Evolutionary conservation across 2,888 invertebrate genomes (phyloP).

Genomic region (Polymixis lichenea): DNA sequence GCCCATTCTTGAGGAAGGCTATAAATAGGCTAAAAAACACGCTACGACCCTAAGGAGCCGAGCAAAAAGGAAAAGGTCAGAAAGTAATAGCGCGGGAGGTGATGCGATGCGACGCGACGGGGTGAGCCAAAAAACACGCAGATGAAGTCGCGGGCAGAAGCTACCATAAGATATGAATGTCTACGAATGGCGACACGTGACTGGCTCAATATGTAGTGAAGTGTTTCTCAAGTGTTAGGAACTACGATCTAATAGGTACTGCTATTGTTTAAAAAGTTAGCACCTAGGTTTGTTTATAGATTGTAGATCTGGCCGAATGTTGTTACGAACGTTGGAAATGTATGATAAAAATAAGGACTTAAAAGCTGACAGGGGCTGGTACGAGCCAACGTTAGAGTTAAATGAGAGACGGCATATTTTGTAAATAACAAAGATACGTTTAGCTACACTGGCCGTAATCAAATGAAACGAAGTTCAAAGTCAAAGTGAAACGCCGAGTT

Average conservation of each 20-base stretch:
- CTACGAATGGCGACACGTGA: not conserved
- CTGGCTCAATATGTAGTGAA: not conserved
- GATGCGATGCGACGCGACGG: not conserved
- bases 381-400: not conserved
- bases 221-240: not conserved
- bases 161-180: not conserved
- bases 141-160: not conserved
- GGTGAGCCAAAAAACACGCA: not conserved
- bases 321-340: too few species aligned
- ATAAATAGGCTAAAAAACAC: not conserved
- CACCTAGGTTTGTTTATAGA: not conserved
- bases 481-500: conserved; percentile 27
- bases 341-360: not conserved
- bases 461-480: conserved; percentile 32
- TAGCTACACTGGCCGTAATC: not conserved
- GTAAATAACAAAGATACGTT: not conserved
- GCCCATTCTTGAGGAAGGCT: not conserved
- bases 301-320: not conserved
- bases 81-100: not conserved
- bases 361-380: not conserved
- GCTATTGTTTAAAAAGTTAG: not conserved
- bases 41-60: not conserved
- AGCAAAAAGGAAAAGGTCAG: not conserved
- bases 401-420: conserved; percentile 9
- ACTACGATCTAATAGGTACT: not conserved